Evolutionary conservation across 2,888 invertebrate species (phyloP).

Genomic region (Embidobia sp.): DNA sequence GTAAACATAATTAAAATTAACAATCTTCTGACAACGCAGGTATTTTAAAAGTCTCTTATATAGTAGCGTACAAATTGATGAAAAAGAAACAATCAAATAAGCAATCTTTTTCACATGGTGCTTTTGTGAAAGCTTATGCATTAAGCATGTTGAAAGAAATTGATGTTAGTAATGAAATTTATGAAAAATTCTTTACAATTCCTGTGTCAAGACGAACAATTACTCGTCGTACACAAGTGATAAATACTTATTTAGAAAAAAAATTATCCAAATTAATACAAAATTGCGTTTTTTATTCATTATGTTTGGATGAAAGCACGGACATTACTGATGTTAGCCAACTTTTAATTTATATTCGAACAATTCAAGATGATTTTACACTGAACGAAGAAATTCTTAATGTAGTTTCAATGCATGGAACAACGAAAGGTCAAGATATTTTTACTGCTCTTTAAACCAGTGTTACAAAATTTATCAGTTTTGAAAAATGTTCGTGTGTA

Average conservation of each 20-base stretch:
- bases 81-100: too few relatives aligned
- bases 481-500: conserved; percentile 27
- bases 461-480: conserved; percentile 4
- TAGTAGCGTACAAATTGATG: too few relatives aligned
- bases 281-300: conserved; percentile 10
- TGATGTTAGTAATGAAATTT: not conserved
- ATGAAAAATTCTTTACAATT: not conserved
- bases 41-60: too few relatives aligned
- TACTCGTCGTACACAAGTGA: conserved; percentile 6
- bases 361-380: conserved; percentile 14
- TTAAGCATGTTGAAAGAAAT: not conserved
- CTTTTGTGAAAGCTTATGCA: not conserved
- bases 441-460: not conserved
- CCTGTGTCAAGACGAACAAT: conserved; percentile 2
- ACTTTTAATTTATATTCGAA: conserved; percentile 37
- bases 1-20: too few relatives aligned
- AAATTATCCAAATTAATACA: conserved; percentile 15
- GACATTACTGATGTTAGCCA: conserved; percentile 42
- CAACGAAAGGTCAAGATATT: conserved; percentile 10
- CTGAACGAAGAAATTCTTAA: conserved; percentile 35
- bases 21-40: too few relatives aligned
- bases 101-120: not conserved
- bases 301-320: conserved; percentile 33
- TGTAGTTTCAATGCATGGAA: conserved; percentile 1
- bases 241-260: conserved; percentile 14